Conservation (phyloP, 2,888 invertebrate species). For the Acanthococcus lagerstroemiae region DNA sequence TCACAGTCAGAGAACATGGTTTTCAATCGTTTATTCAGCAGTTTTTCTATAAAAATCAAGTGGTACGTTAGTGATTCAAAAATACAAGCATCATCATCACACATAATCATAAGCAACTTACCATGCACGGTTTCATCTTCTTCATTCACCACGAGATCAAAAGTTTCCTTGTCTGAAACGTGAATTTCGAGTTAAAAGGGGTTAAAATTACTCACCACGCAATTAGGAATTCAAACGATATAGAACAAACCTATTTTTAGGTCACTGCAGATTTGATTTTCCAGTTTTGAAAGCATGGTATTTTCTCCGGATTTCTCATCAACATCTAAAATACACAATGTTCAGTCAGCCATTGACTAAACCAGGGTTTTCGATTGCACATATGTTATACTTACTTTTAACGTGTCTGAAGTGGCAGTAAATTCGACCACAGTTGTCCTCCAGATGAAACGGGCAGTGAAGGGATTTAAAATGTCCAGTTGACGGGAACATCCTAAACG, state of each 20-base stretch:
- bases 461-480: constrained; percentile 80
- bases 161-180: constrained; percentile 15
- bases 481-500: constrained; percentile 90
- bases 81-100: too few species aligned
- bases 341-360: background rate
- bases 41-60: constrained; percentile 8
- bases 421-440: constrained; percentile 70
- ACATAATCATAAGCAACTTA: background rate
- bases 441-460: constrained; percentile 74
- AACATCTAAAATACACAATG: background rate
- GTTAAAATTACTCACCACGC: background rate
- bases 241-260: constrained; percentile 1
- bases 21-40: constrained; percentile 1
- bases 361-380: background rate
- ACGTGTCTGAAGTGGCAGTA: constrained; percentile 88
- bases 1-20: background rate
- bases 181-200: too few species aligned
- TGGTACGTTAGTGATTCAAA: background rate
- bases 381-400: constrained; percentile 41
- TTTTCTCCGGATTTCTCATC: constrained; percentile 13
- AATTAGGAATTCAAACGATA: background rate
- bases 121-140: constrained; percentile 10
- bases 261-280: constrained; percentile 6
- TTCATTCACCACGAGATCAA: constrained; percentile 3
- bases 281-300: background rate